Evolutionary conservation across 2,797 vertebrate species (phyloP).

Genomic region (Tiaroga cobitis): DNA sequence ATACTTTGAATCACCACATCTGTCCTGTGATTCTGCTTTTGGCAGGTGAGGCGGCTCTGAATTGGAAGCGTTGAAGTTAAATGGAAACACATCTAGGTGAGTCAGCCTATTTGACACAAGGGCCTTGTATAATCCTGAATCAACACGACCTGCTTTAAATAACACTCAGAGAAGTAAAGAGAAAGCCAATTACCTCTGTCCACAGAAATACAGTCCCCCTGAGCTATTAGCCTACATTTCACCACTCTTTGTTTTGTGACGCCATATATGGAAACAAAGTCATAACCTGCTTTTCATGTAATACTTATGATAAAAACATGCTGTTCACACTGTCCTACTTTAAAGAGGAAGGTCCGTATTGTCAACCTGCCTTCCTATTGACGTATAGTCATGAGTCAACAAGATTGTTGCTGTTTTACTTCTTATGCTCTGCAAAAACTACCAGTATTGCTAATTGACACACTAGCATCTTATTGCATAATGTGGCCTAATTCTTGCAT

Average conservation of each 20-base stretch:
- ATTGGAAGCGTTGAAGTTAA: slow-evolving; percentile 15
- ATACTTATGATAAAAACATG: neutral
- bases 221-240: slow-evolving; percentile 30
- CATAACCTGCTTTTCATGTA: neutral
- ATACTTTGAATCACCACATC: slow-evolving; percentile 41
- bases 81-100: slow-evolving; percentile 49
- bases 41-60: slow-evolving; percentile 34
- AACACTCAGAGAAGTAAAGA: slow-evolving; percentile 17
- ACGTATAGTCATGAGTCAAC: slow-evolving; percentile 20
- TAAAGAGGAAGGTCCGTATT: slow-evolving; percentile 7
- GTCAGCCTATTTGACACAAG: slow-evolving; percentile 39
- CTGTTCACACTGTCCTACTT: slow-evolving; percentile 30
- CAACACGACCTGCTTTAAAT: slow-evolving; percentile 37
- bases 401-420: slow-evolving; percentile 3
- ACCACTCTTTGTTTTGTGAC: slow-evolving; percentile 4
- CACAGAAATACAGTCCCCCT: slow-evolving; percentile 6
- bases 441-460: slow-evolving; percentile 2
- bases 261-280: neutral
- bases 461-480: slow-evolving; percentile 30
- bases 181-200: slow-evolving; percentile 30
- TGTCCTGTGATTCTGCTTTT: slow-evolving; percentile 34
- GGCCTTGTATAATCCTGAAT: slow-evolving; percentile 50
- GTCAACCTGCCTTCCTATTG: slow-evolving; percentile 4
- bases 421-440: neutral
- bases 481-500: slow-evolving; percentile 21